phyloP scores from a whole-genome alignment of 2,113 vertebrate genomes.

The Sciurus niger region DNA sequence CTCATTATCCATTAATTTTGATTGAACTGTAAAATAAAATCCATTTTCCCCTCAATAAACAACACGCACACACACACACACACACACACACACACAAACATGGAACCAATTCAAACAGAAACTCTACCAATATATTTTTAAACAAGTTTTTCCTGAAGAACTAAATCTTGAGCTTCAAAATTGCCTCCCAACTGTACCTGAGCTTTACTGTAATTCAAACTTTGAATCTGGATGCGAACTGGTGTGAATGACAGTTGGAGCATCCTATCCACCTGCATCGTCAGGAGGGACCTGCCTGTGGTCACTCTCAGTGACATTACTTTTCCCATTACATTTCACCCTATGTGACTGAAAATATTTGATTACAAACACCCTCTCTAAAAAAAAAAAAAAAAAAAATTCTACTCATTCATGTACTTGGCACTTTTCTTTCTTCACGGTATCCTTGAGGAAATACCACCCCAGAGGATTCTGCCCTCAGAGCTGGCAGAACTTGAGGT shows the following conservation, averaged over 20 bases:
- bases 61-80: background rate
- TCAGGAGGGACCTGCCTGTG: background rate
- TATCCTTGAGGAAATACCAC: background rate
- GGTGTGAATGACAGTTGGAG: background rate
- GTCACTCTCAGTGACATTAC: background rate
- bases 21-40: conserved; percentile 20
- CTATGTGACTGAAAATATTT: background rate
- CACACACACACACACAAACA: background rate
- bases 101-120: background rate
- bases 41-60: background rate
- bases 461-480: background rate
- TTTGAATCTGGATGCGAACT: background rate
- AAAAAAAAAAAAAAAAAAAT: background rate
- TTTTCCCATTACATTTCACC: background rate
- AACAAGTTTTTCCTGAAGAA: background rate
- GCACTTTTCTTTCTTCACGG: background rate
- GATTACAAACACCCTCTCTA: background rate
- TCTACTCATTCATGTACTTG: background rate
- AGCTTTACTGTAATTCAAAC: background rate
- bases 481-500: background rate
- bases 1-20: background rate
- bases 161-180: background rate
- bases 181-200: background rate
- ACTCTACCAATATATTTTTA: background rate
- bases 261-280: background rate